A percentile compares a stretch with the other conserved stretches of the same genome.
These are phyloP conservation scores for Hypothenemus hampei DNA, from an alignment of 1,140 invertebrate species.

Conservation along the genomic window DNA sequence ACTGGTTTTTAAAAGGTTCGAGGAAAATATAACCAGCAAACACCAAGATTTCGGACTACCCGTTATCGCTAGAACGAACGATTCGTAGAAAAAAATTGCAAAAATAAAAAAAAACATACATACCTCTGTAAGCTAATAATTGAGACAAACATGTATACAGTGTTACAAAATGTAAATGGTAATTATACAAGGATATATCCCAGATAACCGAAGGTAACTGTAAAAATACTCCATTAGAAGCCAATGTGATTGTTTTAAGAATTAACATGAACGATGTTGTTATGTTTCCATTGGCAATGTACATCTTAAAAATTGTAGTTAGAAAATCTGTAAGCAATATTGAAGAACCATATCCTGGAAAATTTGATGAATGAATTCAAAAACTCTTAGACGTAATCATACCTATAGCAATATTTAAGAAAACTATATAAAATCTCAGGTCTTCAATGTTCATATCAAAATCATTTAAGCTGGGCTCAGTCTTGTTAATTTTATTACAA, in stretches of 20 bases:
- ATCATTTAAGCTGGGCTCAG: constrained; percentile 41
- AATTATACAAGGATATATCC: constrained; percentile 45
- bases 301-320: constrained; percentile 31
- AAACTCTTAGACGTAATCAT: neutral
- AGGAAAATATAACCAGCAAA: constrained; percentile 35
- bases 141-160: constrained; percentile 42
- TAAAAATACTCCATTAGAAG: constrained; percentile 49
- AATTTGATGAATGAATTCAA: neutral
- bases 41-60: constrained; percentile 40
- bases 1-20: constrained; percentile 23
- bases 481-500: constrained; percentile 25
- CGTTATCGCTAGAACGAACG: constrained; percentile 36
- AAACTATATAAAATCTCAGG: constrained; percentile 38
- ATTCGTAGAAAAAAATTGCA: neutral
- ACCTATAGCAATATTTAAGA: constrained; percentile 38
- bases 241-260: constrained; percentile 47
- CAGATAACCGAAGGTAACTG: constrained; percentile 50
- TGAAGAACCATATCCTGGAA: constrained; percentile 36
- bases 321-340: constrained; percentile 32
- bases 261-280: constrained; percentile 12
- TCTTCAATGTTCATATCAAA: constrained; percentile 36
- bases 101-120: neutral
- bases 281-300: neutral
- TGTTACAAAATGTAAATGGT: constrained; percentile 38
- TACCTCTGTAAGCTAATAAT: constrained; percentile 42